These are phyloP conservation scores for Leucoraja ocellata DNA, from an alignment of 2,797 vertebrate species.

Conservation along the genomic window DNA sequence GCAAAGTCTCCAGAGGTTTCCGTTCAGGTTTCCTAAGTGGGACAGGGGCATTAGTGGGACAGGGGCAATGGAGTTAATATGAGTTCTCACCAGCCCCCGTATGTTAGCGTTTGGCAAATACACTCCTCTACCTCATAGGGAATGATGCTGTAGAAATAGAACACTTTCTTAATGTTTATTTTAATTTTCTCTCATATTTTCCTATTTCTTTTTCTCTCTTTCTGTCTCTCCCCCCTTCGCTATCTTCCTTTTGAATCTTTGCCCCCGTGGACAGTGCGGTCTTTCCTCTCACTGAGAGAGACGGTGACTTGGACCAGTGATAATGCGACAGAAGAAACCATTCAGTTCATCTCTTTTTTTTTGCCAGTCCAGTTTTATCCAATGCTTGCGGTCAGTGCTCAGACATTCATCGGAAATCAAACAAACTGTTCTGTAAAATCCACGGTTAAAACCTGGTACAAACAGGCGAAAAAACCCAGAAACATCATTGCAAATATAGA, in stretches of 20 bases:
- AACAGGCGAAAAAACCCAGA: conserved; percentile 53
- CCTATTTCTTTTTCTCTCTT: too few relatives aligned
- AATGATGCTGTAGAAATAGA: too few relatives aligned
- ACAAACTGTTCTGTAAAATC: conserved; percentile 64
- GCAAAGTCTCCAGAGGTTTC: too few relatives aligned
- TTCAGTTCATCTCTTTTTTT: conserved; percentile 48
- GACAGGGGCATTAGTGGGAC: too few relatives aligned
- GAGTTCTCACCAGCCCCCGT: not conserved
- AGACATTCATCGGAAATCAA: conserved; percentile 58
- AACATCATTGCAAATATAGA: conserved; percentile 88
- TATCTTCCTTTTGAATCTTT: too few relatives aligned
- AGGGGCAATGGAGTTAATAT: too few relatives aligned
- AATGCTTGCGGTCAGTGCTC: conserved; percentile 37
- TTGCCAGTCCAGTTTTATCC: conserved; percentile 57
- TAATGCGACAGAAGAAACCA: conserved; percentile 39
- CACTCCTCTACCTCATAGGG: too few relatives aligned
- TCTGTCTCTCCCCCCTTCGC: not conserved
- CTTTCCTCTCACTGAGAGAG: not conserved
- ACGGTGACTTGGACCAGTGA: conserved; percentile 44
- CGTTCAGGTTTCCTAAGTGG: too few relatives aligned
- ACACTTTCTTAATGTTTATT: too few relatives aligned
- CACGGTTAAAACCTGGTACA: conserved; percentile 74
- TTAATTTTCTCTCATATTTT: not conserved
- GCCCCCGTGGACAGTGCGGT: not conserved
- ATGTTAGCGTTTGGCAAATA: too few relatives aligned